A percentile compares a stretch with the other conserved stretches of the same genome.
These are phyloP conservation scores for Barnardius zonarius DNA, from an alignment of 2,113 vertebrate genomes.

Conservation along the genomic window DNA sequence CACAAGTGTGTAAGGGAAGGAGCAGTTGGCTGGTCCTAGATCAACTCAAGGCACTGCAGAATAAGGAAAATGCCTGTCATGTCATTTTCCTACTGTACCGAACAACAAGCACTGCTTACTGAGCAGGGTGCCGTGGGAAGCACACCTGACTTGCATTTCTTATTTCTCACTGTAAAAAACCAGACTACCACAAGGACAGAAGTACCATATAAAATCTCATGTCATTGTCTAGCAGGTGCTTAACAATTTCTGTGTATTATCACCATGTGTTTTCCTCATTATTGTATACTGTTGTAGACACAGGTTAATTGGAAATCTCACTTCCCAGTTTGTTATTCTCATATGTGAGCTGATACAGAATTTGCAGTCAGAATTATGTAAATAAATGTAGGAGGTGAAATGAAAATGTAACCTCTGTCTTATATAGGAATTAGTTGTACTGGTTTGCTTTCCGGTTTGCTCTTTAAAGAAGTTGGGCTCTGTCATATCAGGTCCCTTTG, in stretches of 20 bases:
- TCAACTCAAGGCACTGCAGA: background rate
- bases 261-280: background rate
- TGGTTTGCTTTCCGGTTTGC: background rate
- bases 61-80: background rate
- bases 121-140: background rate
- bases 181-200: background rate
- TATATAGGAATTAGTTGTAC: background rate
- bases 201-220: background rate
- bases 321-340: constrained; percentile 7
- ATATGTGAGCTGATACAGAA: background rate
- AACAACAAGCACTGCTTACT: background rate
- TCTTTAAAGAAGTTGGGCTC: background rate
- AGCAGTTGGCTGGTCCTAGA: background rate
- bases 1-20: background rate
- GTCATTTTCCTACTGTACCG: background rate
- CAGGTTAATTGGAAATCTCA: constrained; percentile 56
- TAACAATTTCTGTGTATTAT: background rate
- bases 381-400: constrained; percentile 1
- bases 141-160: background rate
- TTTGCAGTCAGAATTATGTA: constrained; percentile 38
- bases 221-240: constrained; percentile 1
- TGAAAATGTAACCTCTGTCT: constrained; percentile 3
- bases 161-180: background rate
- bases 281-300: background rate
- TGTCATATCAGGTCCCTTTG: background rate